A percentile compares a stretch with the other conserved stretches of the same genome.
phyloP scores from a whole-genome alignment of 2,113 vertebrate genomes.

The Tragelaphus strepsiceros region DNA sequence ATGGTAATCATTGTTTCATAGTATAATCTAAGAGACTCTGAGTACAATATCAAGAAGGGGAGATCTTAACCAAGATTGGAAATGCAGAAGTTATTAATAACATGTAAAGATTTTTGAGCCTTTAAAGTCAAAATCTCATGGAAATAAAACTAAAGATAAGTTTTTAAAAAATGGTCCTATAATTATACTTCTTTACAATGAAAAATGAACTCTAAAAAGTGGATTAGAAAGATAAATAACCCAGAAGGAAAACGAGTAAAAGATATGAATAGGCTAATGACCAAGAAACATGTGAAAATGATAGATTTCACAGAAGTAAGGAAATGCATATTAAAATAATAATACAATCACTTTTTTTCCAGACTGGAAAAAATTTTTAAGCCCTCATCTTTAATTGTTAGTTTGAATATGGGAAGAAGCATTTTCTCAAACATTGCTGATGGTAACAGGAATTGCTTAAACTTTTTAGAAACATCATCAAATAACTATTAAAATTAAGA shows the following conservation, averaged over 20 bases:
- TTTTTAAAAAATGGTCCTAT: not conserved
- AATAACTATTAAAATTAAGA: not conserved
- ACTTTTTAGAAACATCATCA: not conserved
- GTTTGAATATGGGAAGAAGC: not conserved
- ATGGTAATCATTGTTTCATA: not conserved
- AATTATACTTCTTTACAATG: not conserved
- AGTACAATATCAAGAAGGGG: not conserved
- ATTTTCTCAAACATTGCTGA: not conserved
- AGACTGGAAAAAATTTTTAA: not conserved
- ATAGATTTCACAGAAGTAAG: not conserved
- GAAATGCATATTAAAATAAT: not conserved
- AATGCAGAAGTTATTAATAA: not conserved
- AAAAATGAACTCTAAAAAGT: not conserved
- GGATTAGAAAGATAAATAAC: not conserved
- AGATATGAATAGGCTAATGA: not conserved
- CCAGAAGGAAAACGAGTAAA: not conserved
- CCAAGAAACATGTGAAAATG: not conserved
- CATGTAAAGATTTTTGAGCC: not conserved
- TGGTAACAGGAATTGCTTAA: not conserved
- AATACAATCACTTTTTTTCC: not conserved
- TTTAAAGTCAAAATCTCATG: not conserved
- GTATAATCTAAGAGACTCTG: not conserved
- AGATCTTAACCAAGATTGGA: not conserved
- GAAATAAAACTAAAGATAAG: not conserved
- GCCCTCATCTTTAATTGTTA: not conserved